Base-by-base conservation (phyloP, 2,797 vertebrate species). In the Buceros bicornis region DNA sequence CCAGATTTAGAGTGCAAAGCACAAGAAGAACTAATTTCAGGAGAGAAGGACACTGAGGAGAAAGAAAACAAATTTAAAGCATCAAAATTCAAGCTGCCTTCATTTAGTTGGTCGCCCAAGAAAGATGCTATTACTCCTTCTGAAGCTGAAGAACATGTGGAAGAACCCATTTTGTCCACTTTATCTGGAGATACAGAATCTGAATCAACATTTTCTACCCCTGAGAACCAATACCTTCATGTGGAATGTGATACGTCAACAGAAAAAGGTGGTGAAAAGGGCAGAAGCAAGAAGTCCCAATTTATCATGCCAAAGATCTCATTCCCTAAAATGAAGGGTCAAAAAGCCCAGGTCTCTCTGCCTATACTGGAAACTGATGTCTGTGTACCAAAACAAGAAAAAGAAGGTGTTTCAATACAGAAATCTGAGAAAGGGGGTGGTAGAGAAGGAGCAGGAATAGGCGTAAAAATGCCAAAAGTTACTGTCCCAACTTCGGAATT, bases 71-170 rank as follows among this genome's bases (percentile, higher is more conserved):
- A 95, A 81, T 91, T 92, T 62, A 98, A 97, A 78, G 83, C 97
- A 58, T 95, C 97, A 86, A 97, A 97, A 82, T 97, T 98, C 69
- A 97, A 97, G 65, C 48, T 98, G 10, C 97, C 97, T 31, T 96
- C 96, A 28, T 97, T 98, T 94, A 93, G 80, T 42, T 96, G 97
- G 95, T 97, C 95, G 6, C 95, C 95, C n/a, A 97, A 96, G 60
- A 97, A 96, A 82, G 97, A 94, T 83, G n/a, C 14, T 72, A 18
- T 48, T 81, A 56, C 37, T 86, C 54, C 58, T n/a, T 77, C 54
- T 90, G 82, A 82, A 4, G 5, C 3, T 69, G 81, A 95, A 16
- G 60, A 15, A 37, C 57, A 42, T 35, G 7, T 71, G 20, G 86
- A 95, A 69, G 88, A 35, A 33, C 42, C 61, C 16, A 50, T 20